Evolutionary conservation across 2,797 vertebrate genomes (phyloP).

Genomic region (Myotis daubentonii): DNA sequence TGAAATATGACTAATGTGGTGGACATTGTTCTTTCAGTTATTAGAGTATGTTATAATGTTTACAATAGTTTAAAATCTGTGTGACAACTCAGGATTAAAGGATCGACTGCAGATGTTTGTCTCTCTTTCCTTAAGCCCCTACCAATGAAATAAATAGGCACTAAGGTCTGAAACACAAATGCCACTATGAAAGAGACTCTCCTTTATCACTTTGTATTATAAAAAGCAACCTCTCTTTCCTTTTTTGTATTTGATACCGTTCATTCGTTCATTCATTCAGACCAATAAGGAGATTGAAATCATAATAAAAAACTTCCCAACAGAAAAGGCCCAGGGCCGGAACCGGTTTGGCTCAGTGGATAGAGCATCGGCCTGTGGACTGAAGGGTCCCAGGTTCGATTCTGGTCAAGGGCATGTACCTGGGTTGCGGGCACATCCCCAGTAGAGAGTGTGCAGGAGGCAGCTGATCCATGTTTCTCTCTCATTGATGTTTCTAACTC

Average conservation of each 20-base stretch:
- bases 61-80: conserved; percentile 11
- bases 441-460: too few relatives aligned
- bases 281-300: background rate
- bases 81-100: background rate
- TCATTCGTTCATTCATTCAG: background rate
- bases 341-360: too few relatives aligned
- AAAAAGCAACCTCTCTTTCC: background rate
- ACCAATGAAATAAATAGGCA: background rate
- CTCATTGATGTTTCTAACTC: too few relatives aligned
- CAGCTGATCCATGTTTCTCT: too few relatives aligned
- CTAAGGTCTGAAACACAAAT: background rate
- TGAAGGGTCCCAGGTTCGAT: too few relatives aligned
- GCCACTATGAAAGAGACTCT: background rate
- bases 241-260: background rate
- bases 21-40: background rate
- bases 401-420: too few relatives aligned
- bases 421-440: too few relatives aligned
- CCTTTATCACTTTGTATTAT: background rate
- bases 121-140: background rate
- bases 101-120: background rate
- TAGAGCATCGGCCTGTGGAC: too few relatives aligned
- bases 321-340: background rate
- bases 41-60: background rate
- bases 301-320: background rate
- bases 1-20: background rate